Base-by-base conservation (phyloP, 2,113 vertebrate species). In the Xiphorhynchus elegans region DNA sequence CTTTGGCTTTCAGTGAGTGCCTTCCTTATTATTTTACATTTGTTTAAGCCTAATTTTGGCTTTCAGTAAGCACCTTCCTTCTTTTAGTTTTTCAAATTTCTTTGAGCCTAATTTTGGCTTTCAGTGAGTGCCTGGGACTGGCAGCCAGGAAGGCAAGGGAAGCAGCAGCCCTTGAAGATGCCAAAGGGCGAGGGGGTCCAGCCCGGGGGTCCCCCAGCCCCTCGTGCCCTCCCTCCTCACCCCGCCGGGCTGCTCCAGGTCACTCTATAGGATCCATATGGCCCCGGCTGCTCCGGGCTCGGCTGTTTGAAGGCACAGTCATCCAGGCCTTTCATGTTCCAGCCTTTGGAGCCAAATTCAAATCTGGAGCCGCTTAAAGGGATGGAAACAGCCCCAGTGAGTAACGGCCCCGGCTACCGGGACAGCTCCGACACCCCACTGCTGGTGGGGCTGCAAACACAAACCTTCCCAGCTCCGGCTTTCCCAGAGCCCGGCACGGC, bases 281-380 rank as follows among this genome's bases (percentile, higher is more conserved):
- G 91, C n/a, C 73, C 50, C 18, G 26, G 86, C 59, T 16, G 67
- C 87, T 46, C 35, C 4, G 35, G 29, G 23, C 67, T 75, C 3
- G 5, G 68, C 87, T 13, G 6, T 52, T 44, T 26, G 84, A 80
- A 75, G 66, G 82, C 67, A 16, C 49, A 92, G 64, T 89, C 77
- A 92, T 84, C 91, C 84, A 53, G 90, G 64, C 89, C 96, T 96
- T 96, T 96, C 84, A 91, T 83, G 93, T 94, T 1, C 2, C 29
- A 40, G 76, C 59, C 73, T 85, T 59, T 5, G 53, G 73, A 95
- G 91, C 73, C 84, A 75, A 82, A 75, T 88, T 93, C 85, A 69
- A 94, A 96, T 96, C 95, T 96, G 96, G 95, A 97, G 95, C 92
- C 11, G 64, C 90, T 96, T 94, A 96, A 68, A 91, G 78, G 91